These are phyloP conservation scores for Cydia pomonella DNA, from an alignment of 1,140 invertebrate genomes.

Conservation along the genomic window DNA sequence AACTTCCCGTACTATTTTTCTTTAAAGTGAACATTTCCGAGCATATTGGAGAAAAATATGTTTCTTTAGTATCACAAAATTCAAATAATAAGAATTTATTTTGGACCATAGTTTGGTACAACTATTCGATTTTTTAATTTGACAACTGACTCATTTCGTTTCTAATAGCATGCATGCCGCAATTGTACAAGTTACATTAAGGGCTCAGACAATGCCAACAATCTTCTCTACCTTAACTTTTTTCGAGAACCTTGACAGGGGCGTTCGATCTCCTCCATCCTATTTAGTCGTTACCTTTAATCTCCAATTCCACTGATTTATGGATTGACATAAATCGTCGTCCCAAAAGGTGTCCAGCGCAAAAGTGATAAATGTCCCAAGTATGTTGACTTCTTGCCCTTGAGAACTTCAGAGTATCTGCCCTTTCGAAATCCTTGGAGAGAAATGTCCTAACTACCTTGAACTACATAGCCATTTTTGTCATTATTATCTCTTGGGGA, in stretches of 20 bases:
- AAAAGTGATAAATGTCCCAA: slow-evolving; percentile 25
- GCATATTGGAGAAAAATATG: too few species aligned
- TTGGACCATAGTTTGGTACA: too few species aligned
- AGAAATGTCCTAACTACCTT: background rate
- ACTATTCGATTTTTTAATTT: too few species aligned
- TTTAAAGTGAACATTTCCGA: too few species aligned
- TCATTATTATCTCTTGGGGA: background rate
- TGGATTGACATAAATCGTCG: slow-evolving; percentile 31
- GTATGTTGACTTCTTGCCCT: slow-evolving; percentile 21
- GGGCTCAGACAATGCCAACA: background rate
- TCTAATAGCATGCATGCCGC: too few species aligned
- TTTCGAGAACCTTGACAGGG: background rate
- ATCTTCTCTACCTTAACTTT: background rate
- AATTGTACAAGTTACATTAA: too few species aligned
- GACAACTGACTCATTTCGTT: too few species aligned
- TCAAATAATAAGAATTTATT: too few species aligned
- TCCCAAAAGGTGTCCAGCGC: slow-evolving; percentile 25
- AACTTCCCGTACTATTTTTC: too few species aligned
- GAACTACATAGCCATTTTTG: background rate
- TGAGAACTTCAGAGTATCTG: slow-evolving; percentile 9
- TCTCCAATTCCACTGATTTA: slow-evolving; percentile 21
- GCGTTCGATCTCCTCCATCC: background rate
- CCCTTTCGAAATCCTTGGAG: background rate
- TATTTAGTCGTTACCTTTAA: slow-evolving; percentile 22
- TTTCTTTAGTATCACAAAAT: too few species aligned